Evolutionary conservation across 2,888 invertebrate genomes (phyloP).

Genomic region (Pteria penguin): DNA sequence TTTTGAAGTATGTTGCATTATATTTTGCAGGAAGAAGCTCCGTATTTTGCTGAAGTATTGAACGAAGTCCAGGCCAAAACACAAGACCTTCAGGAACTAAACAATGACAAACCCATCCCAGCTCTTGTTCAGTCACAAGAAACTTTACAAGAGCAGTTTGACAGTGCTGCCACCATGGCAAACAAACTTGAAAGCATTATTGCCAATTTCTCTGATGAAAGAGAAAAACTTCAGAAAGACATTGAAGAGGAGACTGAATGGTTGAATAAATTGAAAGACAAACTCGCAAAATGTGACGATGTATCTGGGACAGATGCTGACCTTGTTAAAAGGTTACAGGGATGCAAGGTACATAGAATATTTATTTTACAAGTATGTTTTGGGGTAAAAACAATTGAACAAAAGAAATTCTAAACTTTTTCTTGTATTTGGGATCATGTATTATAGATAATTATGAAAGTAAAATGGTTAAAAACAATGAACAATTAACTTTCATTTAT

Average conservation of each 20-base stretch:
- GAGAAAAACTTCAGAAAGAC: constrained; percentile 68
- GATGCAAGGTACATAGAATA: constrained; percentile 84
- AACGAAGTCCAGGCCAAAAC: constrained; percentile 90
- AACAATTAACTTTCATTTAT: too few relatives aligned
- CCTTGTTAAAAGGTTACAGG: constrained; percentile 88
- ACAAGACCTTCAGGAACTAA: constrained; percentile 88
- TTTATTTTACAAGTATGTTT: background rate
- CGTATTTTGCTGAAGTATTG: constrained; percentile 87
- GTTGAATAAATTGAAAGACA: constrained; percentile 70
- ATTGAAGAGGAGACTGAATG: constrained; percentile 72
- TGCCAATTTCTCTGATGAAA: constrained; percentile 84
- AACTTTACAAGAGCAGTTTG: constrained; percentile 83
- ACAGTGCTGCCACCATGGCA: constrained; percentile 87
- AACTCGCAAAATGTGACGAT: constrained; percentile 73
- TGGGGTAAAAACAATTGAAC: background rate
- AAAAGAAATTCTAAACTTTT: too few relatives aligned
- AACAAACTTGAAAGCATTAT: constrained; percentile 88
- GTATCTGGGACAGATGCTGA: constrained; percentile 89
- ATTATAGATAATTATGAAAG: too few relatives aligned
- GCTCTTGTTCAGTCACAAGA: constrained; percentile 67
- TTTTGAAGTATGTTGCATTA: background rate
- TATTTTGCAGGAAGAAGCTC: constrained; percentile 85
- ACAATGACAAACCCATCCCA: constrained; percentile 86
- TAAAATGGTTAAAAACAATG: too few relatives aligned
- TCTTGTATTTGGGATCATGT: background rate